Evolutionary conservation across 2,797 vertebrate species (phyloP).

Genomic region (Urosaurus nigricauda): DNA sequence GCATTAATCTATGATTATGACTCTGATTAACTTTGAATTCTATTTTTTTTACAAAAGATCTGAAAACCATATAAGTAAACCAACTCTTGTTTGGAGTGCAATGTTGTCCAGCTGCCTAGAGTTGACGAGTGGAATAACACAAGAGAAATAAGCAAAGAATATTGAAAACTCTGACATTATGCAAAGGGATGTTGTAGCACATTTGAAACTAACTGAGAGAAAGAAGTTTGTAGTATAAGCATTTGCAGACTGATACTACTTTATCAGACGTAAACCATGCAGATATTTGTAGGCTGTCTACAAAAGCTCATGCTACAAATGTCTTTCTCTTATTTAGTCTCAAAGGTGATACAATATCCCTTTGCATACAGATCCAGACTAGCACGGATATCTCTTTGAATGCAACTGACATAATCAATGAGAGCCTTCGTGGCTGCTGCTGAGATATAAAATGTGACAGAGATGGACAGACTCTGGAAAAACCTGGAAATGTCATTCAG

Average conservation of each 20-base stretch:
- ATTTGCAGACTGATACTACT: too few species aligned
- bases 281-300: too few species aligned
- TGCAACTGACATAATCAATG: neutral
- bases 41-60: neutral
- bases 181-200: constrained; percentile 37
- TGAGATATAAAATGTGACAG: constrained; percentile 68
- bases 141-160: constrained; percentile 60
- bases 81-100: neutral
- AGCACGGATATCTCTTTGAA: too few species aligned
- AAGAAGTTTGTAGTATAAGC: too few species aligned
- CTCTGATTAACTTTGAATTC: neutral
- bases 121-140: constrained; percentile 51
- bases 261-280: too few species aligned
- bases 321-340: too few species aligned
- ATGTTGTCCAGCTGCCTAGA: neutral
- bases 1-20: fast-evolving
- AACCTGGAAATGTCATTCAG: constrained; percentile 54
- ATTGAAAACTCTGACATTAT: constrained; percentile 35
- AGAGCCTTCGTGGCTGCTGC: constrained; percentile 47
- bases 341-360: too few species aligned
- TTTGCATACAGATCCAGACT: too few species aligned
- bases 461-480: constrained; percentile 56
- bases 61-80: neutral
- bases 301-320: too few species aligned
- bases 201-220: too few species aligned